phyloP scores from a whole-genome alignment of 2,113 vertebrate species.

The Scopus umbretta region DNA sequence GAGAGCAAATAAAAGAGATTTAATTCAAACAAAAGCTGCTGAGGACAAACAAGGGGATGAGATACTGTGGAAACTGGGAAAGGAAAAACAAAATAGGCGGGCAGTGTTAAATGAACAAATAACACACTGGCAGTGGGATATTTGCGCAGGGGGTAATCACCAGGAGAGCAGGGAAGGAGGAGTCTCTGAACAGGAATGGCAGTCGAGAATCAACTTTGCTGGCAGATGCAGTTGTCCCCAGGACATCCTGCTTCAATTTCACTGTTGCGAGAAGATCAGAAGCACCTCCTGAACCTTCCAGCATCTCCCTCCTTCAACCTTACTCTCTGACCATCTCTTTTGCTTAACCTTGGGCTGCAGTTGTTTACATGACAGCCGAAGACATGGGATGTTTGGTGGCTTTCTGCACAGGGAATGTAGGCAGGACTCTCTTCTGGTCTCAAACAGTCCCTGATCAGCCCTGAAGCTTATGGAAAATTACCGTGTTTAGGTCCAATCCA shows the following conservation, averaged over 20 bases:
- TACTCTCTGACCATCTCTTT: not conserved
- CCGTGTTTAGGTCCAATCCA: not conserved
- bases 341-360: too few species aligned
- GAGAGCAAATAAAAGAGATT: slow-evolving; percentile 53
- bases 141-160: not conserved
- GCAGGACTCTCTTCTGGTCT: not conserved
- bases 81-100: not conserved
- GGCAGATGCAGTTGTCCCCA: not conserved
- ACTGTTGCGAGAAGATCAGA: not conserved
- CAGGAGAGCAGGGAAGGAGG: not conserved
- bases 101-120: not conserved
- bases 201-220: not conserved
- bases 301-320: not conserved
- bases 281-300: not conserved
- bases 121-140: not conserved
- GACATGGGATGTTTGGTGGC: not conserved
- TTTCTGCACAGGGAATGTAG: not conserved
- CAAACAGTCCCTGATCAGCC: not conserved
- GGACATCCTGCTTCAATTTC: not conserved
- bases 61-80: not conserved
- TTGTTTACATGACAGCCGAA: not conserved
- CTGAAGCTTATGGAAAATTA: not conserved
- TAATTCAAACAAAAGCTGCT: slow-evolving; percentile 32
- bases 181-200: not conserved
- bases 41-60: slow-evolving; percentile 37